Percentiles rank a stretch among this genome's conserved stretches.
Conservation (phyloP, 2,888 invertebrate genomes). For the Macrosiphum euphorbiae region DNA sequence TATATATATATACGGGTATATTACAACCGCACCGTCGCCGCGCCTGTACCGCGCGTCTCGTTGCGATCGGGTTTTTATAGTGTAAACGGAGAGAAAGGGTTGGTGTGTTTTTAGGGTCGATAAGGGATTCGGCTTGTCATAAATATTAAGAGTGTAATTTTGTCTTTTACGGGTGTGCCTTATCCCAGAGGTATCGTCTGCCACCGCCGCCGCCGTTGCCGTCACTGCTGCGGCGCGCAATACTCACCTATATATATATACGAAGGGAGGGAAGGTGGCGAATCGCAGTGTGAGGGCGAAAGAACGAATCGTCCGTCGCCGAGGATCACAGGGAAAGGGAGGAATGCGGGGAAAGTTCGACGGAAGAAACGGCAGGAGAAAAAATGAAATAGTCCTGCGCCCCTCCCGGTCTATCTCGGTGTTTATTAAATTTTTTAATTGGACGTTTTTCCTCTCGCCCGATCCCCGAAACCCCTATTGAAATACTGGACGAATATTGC, state of each 20-base stretch:
- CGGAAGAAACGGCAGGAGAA: neutral
- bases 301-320: slow-evolving; percentile 10
- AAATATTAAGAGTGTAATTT: slow-evolving; percentile 65
- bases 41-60: slow-evolving; percentile 24
- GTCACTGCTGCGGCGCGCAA: neutral
- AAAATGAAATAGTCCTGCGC: neutral
- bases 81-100: slow-evolving; percentile 64
- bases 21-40: slow-evolving; percentile 32
- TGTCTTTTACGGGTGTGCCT: slow-evolving; percentile 65
- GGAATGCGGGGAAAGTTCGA: slow-evolving; percentile 50
- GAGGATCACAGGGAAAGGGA: neutral
- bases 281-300: neutral
- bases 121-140: slow-evolving; percentile 65
- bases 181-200: slow-evolving; percentile 64
- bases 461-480: neutral
- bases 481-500: neutral
- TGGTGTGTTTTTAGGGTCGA: slow-evolving; percentile 64
- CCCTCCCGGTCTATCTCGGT: neutral
- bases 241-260: neutral
- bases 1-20: neutral
- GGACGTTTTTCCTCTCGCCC: slow-evolving; percentile 4
- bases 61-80: slow-evolving; percentile 64
- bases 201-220: neutral
- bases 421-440: slow-evolving; percentile 61
- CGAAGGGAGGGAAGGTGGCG: neutral